Percentiles rank a stretch among this genome's conserved stretches.
Conservation (phyloP, 2,113 vertebrate species). For the Equus quagga region DNA sequence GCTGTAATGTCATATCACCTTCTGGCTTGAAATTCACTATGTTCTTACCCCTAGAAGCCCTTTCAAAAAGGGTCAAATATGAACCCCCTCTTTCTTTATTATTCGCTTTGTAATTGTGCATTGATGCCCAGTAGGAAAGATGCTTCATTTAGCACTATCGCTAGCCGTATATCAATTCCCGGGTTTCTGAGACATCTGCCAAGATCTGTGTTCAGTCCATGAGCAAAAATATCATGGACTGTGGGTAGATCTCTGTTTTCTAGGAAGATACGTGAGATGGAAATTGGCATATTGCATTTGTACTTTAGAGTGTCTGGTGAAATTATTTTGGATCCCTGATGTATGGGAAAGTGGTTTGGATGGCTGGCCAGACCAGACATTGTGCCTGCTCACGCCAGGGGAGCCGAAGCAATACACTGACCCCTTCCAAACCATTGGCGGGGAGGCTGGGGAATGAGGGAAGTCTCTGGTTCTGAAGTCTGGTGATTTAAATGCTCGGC, state of each 20-base stretch:
- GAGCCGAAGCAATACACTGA: conserved; percentile 72
- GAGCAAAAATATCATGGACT: conserved; percentile 71
- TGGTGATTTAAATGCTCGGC: conserved; percentile 68
- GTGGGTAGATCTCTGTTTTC: conserved; percentile 80
- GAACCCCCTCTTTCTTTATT: neutral
- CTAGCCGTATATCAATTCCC: neutral
- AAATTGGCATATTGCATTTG: conserved; percentile 84
- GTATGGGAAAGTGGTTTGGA: conserved; percentile 85
- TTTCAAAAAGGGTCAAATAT: conserved; percentile 29
- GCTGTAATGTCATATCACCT: neutral
- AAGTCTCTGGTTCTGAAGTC: conserved; percentile 70
- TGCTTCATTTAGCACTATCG: conserved; percentile 33
- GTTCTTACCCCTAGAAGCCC: neutral
- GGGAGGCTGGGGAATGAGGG: conserved; percentile 76
- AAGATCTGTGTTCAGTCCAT: conserved; percentile 15
- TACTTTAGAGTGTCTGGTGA: conserved; percentile 87
- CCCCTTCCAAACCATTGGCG: conserved; percentile 68
- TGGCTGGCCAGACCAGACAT: conserved; percentile 85
- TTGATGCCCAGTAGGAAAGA: neutral
- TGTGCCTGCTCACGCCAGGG: conserved; percentile 76
- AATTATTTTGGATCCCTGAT: conserved; percentile 87
- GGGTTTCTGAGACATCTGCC: conserved; percentile 40
- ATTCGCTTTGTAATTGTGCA: neutral
- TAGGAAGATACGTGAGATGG: conserved; percentile 86
- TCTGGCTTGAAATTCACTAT: conserved; percentile 30